Conservation (phyloP, 1,140 invertebrate species). For the Saccostrea glomerata region DNA sequence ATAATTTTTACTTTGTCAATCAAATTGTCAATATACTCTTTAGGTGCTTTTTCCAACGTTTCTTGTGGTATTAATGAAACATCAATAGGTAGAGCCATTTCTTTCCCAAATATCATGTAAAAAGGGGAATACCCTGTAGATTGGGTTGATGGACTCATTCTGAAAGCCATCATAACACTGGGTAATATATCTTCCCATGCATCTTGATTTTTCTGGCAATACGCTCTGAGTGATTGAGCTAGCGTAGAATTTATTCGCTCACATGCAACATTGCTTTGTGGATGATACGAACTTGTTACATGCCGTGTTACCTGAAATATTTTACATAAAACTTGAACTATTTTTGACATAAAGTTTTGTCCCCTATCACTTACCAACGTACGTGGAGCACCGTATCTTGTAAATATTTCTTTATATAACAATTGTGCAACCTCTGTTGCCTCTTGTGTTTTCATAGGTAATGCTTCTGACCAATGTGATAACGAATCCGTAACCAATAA, state of each 20-base stretch:
- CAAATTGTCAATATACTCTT: background rate
- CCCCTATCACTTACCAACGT: slow-evolving; percentile 52
- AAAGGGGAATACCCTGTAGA: slow-evolving; percentile 41
- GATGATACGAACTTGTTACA: slow-evolving; percentile 40
- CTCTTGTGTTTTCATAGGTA: slow-evolving; percentile 51
- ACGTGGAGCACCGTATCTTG: background rate
- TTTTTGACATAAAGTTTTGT: slow-evolving; percentile 52
- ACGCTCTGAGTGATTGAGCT: slow-evolving; percentile 24
- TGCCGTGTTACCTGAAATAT: slow-evolving; percentile 40
- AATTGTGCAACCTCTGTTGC: slow-evolving; percentile 50
- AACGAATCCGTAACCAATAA: background rate
- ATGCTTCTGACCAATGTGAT: slow-evolving; percentile 52
- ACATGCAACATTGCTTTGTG: slow-evolving; percentile 35
- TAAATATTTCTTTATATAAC: slow-evolving; percentile 4
- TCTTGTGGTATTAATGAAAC: background rate
- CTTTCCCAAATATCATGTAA: slow-evolving; percentile 43
- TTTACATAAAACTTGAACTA: slow-evolving; percentile 43
- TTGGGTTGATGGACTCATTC: slow-evolving; percentile 39
- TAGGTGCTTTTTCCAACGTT: background rate
- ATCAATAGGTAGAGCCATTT: slow-evolving; percentile 51
- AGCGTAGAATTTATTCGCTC: slow-evolving; percentile 29
- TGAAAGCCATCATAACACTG: no score
- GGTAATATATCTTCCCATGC: background rate
- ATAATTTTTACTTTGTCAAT: background rate
- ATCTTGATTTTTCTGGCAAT: slow-evolving; percentile 5